A percentile compares a stretch with the other conserved stretches of the same genome.
Evolutionary conservation across 2,888 invertebrate genomes (phyloP).

Genomic region (Tortrix viridana): DNA sequence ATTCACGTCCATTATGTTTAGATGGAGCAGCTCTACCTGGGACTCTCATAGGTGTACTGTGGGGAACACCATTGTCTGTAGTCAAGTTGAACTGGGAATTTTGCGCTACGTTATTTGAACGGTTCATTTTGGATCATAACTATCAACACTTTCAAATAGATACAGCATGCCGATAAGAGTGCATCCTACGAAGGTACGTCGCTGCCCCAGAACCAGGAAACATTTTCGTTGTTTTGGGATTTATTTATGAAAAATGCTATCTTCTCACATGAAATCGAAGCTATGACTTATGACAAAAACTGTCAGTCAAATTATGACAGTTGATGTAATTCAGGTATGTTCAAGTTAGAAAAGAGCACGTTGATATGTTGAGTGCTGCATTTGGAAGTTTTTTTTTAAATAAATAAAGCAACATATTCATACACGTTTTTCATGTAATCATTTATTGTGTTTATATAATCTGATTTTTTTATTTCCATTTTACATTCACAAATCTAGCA

Average conservation of each 20-base stretch:
- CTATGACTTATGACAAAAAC: neutral
- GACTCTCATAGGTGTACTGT: constrained; percentile 54
- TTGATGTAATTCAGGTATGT: neutral
- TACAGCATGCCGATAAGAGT: constrained; percentile 16
- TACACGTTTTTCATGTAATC: too few species aligned
- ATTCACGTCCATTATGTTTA: constrained; percentile 63
- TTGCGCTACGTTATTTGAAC: constrained; percentile 58
- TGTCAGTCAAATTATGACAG: neutral
- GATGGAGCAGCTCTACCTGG: constrained; percentile 59
- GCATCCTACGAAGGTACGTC: constrained; percentile 17
- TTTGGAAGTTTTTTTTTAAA: too few species aligned
- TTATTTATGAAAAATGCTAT: constrained; percentile 19
- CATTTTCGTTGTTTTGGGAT: constrained; percentile 30
- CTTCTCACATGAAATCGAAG: constrained; percentile 1
- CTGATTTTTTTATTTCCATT: too few species aligned
- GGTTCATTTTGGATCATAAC: constrained; percentile 58
- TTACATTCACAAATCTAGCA: too few species aligned
- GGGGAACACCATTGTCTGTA: constrained; percentile 53
- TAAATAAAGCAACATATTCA: too few species aligned
- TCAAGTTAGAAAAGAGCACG: too few species aligned
- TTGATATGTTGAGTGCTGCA: too few species aligned
- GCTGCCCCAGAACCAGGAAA: constrained; percentile 10
- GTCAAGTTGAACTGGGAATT: constrained; percentile 54
- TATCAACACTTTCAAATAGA: constrained; percentile 12
- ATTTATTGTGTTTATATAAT: too few species aligned